Percentiles rank a stretch among this genome's conserved stretches.
Conservation (phyloP, 2,113 vertebrate species). For the Panthera uncia region DNA sequence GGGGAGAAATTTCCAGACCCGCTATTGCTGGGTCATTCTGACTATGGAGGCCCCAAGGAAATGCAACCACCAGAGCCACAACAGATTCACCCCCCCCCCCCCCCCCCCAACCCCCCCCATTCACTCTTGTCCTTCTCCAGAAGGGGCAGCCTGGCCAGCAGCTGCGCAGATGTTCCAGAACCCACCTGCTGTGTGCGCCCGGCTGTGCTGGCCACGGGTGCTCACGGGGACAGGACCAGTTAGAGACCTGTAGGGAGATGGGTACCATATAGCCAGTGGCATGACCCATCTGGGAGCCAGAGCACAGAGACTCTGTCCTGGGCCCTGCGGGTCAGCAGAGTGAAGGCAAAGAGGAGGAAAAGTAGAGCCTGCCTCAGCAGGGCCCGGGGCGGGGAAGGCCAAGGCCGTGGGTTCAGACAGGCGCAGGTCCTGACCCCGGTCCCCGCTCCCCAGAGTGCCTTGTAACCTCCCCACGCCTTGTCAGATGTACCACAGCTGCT, state of each 20-base stretch:
- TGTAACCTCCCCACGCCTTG: rapidly evolving
- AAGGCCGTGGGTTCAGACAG: not conserved
- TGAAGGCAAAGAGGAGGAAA: not conserved
- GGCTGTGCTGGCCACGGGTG: not conserved
- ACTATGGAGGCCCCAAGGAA: not conserved
- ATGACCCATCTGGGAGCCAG: no score
- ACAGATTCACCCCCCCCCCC: not conserved
- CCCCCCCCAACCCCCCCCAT: no score
- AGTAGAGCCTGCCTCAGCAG: not conserved
- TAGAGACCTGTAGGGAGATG: not conserved
- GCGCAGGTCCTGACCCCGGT: not conserved
- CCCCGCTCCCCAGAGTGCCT: not conserved
- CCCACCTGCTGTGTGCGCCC: not conserved
- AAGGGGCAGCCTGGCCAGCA: not conserved
- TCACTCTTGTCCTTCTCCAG: not conserved
- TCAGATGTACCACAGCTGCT: not conserved
- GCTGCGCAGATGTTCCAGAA: not conserved
- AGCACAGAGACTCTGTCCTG: not conserved
- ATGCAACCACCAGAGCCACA: not conserved
- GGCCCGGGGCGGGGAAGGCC: not conserved
- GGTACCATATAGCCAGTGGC: not conserved
- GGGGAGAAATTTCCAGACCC: not conserved
- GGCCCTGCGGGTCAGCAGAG: not conserved
- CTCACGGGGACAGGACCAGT: not conserved
- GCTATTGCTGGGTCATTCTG: not conserved